Conservation (phyloP, 2,797 vertebrate genomes). For the Gymnodraco acuticeps region DNA sequence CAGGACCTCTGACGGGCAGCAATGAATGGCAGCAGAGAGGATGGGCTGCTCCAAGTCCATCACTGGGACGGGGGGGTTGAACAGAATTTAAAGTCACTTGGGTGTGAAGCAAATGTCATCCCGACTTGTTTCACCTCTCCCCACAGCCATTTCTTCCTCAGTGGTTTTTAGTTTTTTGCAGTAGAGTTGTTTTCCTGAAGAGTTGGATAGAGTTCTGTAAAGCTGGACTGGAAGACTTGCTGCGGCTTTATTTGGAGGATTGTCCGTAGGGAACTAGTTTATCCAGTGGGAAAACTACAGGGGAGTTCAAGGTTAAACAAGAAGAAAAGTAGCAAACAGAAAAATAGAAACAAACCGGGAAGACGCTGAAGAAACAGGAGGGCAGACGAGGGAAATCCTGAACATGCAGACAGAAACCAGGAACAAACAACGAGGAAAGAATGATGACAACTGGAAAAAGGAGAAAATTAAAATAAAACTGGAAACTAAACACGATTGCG, state of each 20-base stretch:
- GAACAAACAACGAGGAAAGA: too few species aligned
- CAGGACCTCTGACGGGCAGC: conserved; percentile 56
- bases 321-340: too few species aligned
- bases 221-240: background rate
- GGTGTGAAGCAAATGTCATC: conserved; percentile 72
- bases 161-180: conserved; percentile 17
- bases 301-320: too few species aligned
- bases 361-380: too few species aligned
- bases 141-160: conserved; percentile 47
- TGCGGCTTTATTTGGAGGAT: conserved; percentile 1
- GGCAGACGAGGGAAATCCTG: too few species aligned
- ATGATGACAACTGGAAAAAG: too few species aligned
- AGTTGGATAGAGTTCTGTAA: background rate
- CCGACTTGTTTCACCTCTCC: conserved; percentile 43
- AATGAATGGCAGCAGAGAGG: conserved; percentile 68
- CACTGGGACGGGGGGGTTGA: conserved; percentile 21
- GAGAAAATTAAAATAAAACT: too few species aligned
- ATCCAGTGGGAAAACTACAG: too few species aligned
- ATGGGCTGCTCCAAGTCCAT: conserved; percentile 69
- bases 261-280: too few species aligned
- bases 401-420: too few species aligned
- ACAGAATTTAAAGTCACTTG: conserved; percentile 64
- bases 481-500: too few species aligned
- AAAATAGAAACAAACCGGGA: too few species aligned
- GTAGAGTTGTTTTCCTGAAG: background rate